phyloP scores from a whole-genome alignment of 2,797 vertebrate genomes.

The Coreius guichenoti region DNA sequence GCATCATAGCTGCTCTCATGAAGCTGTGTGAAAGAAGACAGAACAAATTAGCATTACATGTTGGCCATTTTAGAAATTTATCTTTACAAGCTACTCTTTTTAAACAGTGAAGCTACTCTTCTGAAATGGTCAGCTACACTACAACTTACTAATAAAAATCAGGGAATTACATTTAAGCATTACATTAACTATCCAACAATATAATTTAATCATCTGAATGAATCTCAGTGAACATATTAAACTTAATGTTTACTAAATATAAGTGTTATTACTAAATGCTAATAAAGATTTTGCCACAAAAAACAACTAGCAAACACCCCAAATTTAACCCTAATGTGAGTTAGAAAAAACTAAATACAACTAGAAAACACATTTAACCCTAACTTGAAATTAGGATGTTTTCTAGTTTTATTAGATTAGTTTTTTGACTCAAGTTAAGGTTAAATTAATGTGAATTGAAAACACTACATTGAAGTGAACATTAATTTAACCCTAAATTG shows the following conservation, averaged over 20 bases:
- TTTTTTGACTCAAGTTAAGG: not conserved
- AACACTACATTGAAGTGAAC: no score
- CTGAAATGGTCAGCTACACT: not conserved
- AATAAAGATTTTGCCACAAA: not conserved
- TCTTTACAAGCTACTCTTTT: not conserved
- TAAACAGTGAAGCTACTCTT: not conserved
- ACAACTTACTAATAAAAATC: not conserved
- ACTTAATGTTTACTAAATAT: no score
- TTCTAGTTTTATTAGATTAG: not conserved
- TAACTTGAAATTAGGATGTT: not conserved
- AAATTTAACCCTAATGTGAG: not conserved
- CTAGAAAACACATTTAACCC: not conserved
- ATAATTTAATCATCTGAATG: not conserved
- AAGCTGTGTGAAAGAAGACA: slow-evolving; percentile 78
- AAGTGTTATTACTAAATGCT: not conserved
- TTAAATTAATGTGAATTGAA: not conserved
- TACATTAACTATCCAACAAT: not conserved
- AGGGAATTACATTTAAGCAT: no score
- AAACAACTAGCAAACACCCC: not conserved
- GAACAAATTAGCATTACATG: not conserved
- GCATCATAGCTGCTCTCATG: slow-evolving; percentile 98
- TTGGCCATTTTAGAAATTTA: not conserved
- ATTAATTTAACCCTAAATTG: no score
- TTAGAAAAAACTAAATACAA: not conserved
- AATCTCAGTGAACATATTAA: not conserved